These are phyloP conservation scores for Cerastis leucographa DNA, from an alignment of 2,888 invertebrate genomes.

Conservation along the genomic window DNA sequence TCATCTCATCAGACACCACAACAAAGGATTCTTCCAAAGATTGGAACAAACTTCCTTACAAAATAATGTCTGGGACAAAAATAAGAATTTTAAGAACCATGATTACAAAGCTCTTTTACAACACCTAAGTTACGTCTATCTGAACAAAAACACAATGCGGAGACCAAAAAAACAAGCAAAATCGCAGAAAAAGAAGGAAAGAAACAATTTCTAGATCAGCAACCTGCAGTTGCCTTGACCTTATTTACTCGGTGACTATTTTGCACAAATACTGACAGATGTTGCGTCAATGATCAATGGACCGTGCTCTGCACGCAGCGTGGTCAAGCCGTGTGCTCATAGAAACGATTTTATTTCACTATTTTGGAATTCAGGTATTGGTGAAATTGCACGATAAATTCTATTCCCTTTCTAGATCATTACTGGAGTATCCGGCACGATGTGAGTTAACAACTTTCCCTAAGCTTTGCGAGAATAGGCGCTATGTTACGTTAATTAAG, in stretches of 20 bases:
- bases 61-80: neutral
- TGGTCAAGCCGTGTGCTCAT: conserved; percentile 32
- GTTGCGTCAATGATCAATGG: conserved; percentile 62
- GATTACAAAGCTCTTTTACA: neutral
- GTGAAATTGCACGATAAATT: neutral
- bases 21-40: too few species aligned
- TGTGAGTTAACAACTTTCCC: too few species aligned
- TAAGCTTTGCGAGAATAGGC: too few species aligned
- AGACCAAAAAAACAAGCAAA: conserved; percentile 1
- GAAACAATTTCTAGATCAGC: conserved; percentile 35
- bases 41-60: neutral
- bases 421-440: too few species aligned
- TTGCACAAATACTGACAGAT: conserved; percentile 32
- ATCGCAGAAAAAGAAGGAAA: conserved; percentile 41
- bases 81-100: neutral
- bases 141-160: conserved; percentile 5
- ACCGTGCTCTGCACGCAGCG: conserved; percentile 55
- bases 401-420: too few species aligned
- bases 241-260: conserved; percentile 36
- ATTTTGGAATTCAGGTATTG: conserved; percentile 9
- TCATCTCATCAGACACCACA: too few species aligned
- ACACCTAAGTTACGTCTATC: neutral
- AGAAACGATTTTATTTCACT: conserved; percentile 18
- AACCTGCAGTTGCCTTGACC: conserved; percentile 57
- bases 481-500: too few species aligned